Evolutionary conservation across 2,797 vertebrate species (phyloP).

Genomic region (Anabacerthia variegaticeps): DNA sequence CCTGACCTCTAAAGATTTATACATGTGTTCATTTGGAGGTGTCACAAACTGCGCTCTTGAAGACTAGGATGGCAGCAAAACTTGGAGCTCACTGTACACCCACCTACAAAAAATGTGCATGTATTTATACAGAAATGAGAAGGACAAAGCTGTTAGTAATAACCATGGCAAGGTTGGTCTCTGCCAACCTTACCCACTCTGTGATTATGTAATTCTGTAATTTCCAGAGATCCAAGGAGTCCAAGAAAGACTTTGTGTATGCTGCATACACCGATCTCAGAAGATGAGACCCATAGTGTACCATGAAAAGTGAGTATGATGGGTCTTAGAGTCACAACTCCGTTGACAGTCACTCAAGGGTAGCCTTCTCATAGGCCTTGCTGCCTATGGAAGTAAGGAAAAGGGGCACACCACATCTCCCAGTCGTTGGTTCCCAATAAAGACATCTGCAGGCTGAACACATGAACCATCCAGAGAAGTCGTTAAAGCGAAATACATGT

Average conservation of each 20-base stretch:
- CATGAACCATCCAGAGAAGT: background rate
- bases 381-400: background rate
- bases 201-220: background rate
- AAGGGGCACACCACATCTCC: accelerated
- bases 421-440: background rate
- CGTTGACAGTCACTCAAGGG: background rate
- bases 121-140: background rate
- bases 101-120: background rate
- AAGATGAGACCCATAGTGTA: background rate
- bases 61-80: background rate
- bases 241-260: background rate
- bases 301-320: background rate
- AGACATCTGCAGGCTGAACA: background rate
- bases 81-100: background rate
- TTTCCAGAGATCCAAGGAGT: background rate
- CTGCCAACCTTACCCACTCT: background rate
- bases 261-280: background rate
- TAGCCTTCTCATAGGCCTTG: accelerated
- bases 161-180: background rate
- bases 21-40: background rate
- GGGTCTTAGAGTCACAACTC: background rate
- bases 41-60: background rate
- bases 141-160: background rate
- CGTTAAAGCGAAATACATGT: background rate
- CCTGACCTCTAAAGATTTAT: background rate